Percentiles rank a stretch among this genome's conserved stretches.
Evolutionary conservation across 1,140 invertebrate species (phyloP).

Genomic region (Cheumatopsyche charites): DNA sequence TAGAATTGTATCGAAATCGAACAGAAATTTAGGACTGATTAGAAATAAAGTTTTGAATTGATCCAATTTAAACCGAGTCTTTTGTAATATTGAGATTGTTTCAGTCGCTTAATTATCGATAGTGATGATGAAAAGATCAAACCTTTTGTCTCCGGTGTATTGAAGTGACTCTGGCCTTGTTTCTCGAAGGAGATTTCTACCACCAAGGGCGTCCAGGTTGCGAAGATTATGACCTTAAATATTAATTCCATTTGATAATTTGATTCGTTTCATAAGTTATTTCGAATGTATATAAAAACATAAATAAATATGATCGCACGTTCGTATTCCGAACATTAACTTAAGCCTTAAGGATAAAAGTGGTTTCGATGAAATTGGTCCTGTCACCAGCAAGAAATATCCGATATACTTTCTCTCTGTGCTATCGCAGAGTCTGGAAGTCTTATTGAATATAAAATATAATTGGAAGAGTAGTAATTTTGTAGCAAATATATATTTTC

Average conservation of each 20-base stretch:
- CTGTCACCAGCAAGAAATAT: constrained; percentile 10
- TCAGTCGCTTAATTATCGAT: not conserved
- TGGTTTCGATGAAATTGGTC: not conserved
- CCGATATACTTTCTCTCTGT: too few relatives aligned
- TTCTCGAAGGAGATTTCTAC: constrained; percentile 56
- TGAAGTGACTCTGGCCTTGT: constrained; percentile 29
- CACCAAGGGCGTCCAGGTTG: constrained; percentile 56
- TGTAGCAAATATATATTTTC: too few relatives aligned
- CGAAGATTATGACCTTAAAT: constrained; percentile 40
- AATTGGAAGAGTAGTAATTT: too few relatives aligned
- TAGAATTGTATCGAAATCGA: too few relatives aligned
- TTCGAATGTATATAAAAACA: too few relatives aligned
- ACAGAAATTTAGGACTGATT: too few relatives aligned
- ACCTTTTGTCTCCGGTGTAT: constrained; percentile 34
- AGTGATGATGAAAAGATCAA: constrained; percentile 19
- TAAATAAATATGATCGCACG: too few relatives aligned
- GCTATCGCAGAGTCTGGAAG: too few relatives aligned
- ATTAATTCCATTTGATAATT: not conserved
- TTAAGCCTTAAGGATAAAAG: constrained; percentile 1
- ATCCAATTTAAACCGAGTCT: too few relatives aligned
- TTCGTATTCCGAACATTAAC: not conserved
- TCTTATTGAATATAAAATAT: too few relatives aligned
- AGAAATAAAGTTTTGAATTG: too few relatives aligned
- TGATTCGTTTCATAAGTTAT: too few relatives aligned
- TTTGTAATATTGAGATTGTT: not conserved